Base-by-base conservation (phyloP, 1,140 invertebrate species). In the Lasaia peninsularis region DNA sequence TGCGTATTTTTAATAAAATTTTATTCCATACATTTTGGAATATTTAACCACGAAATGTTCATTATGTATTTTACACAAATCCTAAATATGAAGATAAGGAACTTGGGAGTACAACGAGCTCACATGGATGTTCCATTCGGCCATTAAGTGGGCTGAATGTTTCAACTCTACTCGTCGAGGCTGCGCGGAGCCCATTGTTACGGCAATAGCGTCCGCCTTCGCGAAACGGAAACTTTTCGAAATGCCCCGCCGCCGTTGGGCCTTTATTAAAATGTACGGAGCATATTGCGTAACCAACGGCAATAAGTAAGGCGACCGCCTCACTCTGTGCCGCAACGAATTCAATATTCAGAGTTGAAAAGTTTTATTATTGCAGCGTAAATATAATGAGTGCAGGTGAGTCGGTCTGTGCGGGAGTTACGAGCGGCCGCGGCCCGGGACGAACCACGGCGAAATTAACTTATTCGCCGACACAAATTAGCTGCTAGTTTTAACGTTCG, bases 311-410 rank as follows among this genome's bases (percentile, higher is more conserved):
- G 71, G 80, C 78, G 78, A 80, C 74, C 69, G 77, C 63, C 75
- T 78, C 68, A 68, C 69, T 72, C 75, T 55, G 69, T 62, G 67
- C 79, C 73, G 68, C 75, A 78, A 72, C 77, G 73, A 71, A 85
- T 87, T 83, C 84, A 87, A 87, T 87, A 87, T 87, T 87, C 81
- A 80, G 78, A 80, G 83, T 83, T 78, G 81, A 71, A 74, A 87
- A 87, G 74, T 87, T 87, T 87, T 87, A 85, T 87, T 87, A 87
- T 86, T 83, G 80, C 81, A 75, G 81, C 78, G 71, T 87, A 87
- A 85, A 86, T 85, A 86, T 86, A 84, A 86, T 81, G 80, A 86
- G 80, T 82, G 75, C 80, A 85, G 81, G 84, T 85, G 83, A 87
- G 75, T 62, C 75, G 69, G 73, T 78, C 74, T 81, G 80, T 81